Base-by-base conservation (phyloP, 2,888 invertebrate species). In the Neoscelio sp. region DNA sequence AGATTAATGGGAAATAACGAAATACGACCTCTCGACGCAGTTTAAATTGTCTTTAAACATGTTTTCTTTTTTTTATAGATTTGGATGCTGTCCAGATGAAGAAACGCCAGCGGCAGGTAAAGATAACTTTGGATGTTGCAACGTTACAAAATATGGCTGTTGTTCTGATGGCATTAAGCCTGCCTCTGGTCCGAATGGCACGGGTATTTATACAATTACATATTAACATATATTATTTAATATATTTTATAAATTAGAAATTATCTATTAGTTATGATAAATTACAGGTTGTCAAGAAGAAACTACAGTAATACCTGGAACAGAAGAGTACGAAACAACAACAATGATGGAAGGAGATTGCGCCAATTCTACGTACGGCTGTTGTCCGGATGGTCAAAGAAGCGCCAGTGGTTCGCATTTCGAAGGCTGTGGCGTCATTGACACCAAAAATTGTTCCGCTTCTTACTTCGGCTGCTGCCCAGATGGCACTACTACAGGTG, bases 391-490 rank as follows among this genome's bases (percentile, higher is more conserved):
- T 89, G 93, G 93, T 10, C 91, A 91, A 23, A 94, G 93, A 0
- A 86, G 89, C 40, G 94, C 95, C 1, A 89, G 91, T 40, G 96
- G 95, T 5, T 92, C 93, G 1, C 91, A 94, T 80, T 92, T 92
- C 67, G 92, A 93, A 75, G 95, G 95, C 26, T 95, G 94, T 78
- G 92, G 88, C 3, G 85, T 89, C 20, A 91, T 91, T 44, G 85
- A 90, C 67, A 80, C 83, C 4, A 87, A 90, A 18, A 91, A 93
- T 5, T 94, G 95, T 82, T 91, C 91, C 4, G 89, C 91, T 56
- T 92, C 93, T 28, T 92, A 93, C 84, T 94, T 92, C 85, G 95
- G 95, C 60, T 96, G 96, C 88, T 96, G 96, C 85, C 93, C 94
- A 74, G 95, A 96, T 90, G 93, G 93, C 35, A 91, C 92, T 52